Evolutionary conservation across 92 coral and sea anemone genomes (phyloP).

Genomic region (Heteractis magnifica): DNA sequence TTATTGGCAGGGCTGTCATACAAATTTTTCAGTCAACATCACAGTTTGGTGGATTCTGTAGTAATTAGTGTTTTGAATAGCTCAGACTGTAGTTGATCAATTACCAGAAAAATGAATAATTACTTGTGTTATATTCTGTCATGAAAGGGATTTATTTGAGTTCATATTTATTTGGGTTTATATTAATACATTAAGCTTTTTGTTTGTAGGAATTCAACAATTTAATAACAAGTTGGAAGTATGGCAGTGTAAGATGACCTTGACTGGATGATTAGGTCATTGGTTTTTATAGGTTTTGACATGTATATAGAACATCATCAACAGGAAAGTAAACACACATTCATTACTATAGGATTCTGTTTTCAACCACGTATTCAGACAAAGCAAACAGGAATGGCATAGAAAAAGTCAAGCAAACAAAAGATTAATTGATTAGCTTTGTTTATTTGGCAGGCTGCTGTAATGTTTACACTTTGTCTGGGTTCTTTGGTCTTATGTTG

Average conservation of each 20-base stretch:
- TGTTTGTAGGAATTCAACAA: slow-evolving; percentile 24
- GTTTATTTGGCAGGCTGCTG: neutral
- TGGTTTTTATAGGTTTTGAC: neutral
- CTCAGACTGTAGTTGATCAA: too few species aligned
- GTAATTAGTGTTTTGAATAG: too few species aligned
- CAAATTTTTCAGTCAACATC: too few species aligned
- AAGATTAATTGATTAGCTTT: neutral
- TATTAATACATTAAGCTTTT: neutral
- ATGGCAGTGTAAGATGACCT: slow-evolving; percentile 5
- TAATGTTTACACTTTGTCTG: neutral
- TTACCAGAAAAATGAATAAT: too few species aligned
- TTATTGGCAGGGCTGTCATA: too few species aligned
- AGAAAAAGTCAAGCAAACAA: neutral
- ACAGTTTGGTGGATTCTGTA: too few species aligned
- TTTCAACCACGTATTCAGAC: neutral
- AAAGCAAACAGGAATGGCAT: neutral
- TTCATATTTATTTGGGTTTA: neutral
- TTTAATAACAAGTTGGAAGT: slow-evolving; percentile 16
- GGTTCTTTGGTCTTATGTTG: neutral
- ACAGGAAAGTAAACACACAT: neutral
- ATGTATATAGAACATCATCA: neutral
- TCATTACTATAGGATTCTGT: neutral
- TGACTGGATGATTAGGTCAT: neutral
- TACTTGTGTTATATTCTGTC: too few species aligned
- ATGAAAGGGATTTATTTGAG: too few species aligned